Evolutionary conservation across 1,140 invertebrate species (phyloP).

Genomic region (Tetragnatha versicolor): DNA sequence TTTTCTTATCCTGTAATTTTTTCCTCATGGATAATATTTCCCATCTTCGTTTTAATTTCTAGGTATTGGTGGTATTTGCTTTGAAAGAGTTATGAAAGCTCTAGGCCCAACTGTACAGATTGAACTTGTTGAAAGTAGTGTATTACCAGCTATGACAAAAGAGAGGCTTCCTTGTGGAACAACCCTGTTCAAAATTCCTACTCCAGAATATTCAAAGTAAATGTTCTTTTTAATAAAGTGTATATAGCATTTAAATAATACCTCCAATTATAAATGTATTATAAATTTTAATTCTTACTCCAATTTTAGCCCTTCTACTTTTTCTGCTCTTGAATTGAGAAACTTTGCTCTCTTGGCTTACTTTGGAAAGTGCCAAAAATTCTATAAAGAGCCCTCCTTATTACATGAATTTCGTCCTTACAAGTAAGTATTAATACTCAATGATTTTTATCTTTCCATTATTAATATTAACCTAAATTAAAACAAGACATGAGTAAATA

Average conservation of each 20-base stretch:
- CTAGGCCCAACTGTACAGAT: neutral
- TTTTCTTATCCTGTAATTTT: too few relatives aligned
- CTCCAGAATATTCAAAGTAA: too few relatives aligned
- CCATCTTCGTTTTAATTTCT: neutral
- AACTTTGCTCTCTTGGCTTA: neutral
- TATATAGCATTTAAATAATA: too few relatives aligned
- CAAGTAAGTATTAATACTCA: slow-evolving; percentile 7
- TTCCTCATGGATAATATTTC: too few relatives aligned
- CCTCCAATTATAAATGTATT: too few relatives aligned
- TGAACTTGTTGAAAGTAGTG: neutral
- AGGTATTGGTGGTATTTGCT: neutral
- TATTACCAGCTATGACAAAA: neutral
- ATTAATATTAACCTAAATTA: too few relatives aligned
- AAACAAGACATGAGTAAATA: too few relatives aligned
- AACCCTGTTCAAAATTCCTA: neutral
- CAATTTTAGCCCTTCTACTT: neutral
- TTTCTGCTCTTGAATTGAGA: neutral
- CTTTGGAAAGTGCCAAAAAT: neutral
- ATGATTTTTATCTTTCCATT: neutral
- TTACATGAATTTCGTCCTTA: neutral
- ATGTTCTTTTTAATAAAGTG: too few relatives aligned
- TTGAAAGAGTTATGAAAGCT: neutral
- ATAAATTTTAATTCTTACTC: neutral
- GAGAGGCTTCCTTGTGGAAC: neutral
- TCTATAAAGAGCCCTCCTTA: neutral